Percentiles rank a stretch among this genome's conserved stretches.
Evolutionary conservation across 2,113 vertebrate genomes (phyloP).

Genomic region (Nyctibius bracteatus): DNA sequence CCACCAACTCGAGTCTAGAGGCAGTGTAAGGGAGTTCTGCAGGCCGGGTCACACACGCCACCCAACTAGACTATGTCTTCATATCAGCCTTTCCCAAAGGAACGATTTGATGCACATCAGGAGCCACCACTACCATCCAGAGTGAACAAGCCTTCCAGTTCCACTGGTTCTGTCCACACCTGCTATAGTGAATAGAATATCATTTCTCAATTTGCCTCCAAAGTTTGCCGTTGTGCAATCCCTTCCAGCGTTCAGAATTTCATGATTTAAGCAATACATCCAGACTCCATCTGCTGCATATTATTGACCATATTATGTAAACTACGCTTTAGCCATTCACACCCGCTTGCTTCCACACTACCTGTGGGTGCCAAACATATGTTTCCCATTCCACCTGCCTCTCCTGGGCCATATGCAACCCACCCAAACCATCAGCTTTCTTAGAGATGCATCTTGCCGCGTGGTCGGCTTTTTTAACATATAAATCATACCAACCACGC

Average conservation of each 20-base stretch:
- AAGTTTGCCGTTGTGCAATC: not conserved
- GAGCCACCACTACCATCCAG: not conserved
- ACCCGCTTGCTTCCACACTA: slow-evolving; percentile 39
- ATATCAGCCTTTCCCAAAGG: not conserved
- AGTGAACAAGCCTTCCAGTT: not conserved
- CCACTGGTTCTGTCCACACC: not conserved
- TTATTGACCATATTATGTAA: slow-evolving; percentile 60
- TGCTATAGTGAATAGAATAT: not conserved
- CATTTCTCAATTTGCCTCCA: not conserved
- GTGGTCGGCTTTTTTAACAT: not conserved
- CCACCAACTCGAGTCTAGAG: not conserved
- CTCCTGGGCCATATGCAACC: slow-evolving; percentile 36
- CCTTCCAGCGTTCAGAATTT: not conserved
- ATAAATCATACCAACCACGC: not conserved
- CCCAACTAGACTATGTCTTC: not conserved
- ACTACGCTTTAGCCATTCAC: slow-evolving; percentile 34
- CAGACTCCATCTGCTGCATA: slow-evolving; percentile 47
- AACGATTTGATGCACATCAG: not conserved
- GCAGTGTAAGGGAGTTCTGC: not conserved
- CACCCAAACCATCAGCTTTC: not conserved
- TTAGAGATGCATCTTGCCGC: not conserved
- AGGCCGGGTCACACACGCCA: accelerated
- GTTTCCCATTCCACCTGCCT: slow-evolving; percentile 40
- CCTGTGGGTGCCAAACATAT: slow-evolving; percentile 60
- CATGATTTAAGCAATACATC: not conserved